Evolutionary conservation across 2,888 invertebrate species (phyloP), one percentile per base, ranked within the genome.

Genomic region (Halocaridina rubra): DNA sequence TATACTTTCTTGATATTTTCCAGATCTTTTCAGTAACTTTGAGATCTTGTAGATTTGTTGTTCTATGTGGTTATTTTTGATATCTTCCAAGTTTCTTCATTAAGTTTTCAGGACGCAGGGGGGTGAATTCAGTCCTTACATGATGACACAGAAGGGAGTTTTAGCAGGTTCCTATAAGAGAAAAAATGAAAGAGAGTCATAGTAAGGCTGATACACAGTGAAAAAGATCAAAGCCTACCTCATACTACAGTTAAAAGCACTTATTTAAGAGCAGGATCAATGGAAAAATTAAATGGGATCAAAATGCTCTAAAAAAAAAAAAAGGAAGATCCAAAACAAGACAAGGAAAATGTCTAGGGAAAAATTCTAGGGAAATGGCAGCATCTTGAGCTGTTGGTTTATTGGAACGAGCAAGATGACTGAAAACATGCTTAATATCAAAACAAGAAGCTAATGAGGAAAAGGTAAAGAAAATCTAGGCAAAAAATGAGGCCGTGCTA

Each of bases 71-170:
- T n/a, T n/a, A n/a, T 67, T 10, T 24, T 78, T 16, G 10, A 39
- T 16, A n/a, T 61, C 77, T 80, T 80, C 33, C 29, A 57, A 10
- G 5, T 3, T 53, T 24, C 10, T 71, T 16, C 29, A 29, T 71
- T 16, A n/a, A 19, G 24, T n/a, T n/a, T 33, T 61, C 22, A 19
- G 32, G 46, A 13, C 24, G 29, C n/a, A n/a, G 19, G 57, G 19
- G 57, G 72, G 59, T 27, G 22, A 61, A 27, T 69, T 24, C 53
- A 67, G 22, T 59, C 39, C 78, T 84, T 84, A 86, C 86, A 86
- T 86, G 75, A 86, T 80, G 61, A 69, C 86, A 80, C 86, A 86
- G 75, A 86, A 86, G 22, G 86, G 84, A 59, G 80, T 84, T 39
- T 86, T 86, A 19, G 78, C 71, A 57, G 72, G 46, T 27, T 86